Conservation (phyloP, 2,888 invertebrate species). For the Achlya flavicornis region DNA sequence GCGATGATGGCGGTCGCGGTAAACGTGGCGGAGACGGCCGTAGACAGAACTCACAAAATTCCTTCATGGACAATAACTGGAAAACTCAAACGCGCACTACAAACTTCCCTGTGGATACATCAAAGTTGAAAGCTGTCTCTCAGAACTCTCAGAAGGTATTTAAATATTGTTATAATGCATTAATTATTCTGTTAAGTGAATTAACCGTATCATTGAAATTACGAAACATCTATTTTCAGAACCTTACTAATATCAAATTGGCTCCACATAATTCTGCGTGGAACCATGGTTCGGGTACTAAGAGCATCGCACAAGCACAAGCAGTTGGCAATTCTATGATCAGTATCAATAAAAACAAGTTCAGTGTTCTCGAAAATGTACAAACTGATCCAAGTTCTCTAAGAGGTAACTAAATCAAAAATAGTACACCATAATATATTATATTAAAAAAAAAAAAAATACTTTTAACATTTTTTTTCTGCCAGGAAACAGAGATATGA, state of each 20-base stretch:
- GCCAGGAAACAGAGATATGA: conserved; percentile 67
- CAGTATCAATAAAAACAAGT: conserved; percentile 67
- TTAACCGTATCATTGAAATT: neutral
- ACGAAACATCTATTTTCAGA: conserved; percentile 48
- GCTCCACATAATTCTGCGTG: conserved; percentile 68
- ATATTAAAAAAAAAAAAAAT: neutral
- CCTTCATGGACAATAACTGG: conserved; percentile 65
- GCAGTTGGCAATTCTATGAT: conserved; percentile 62
- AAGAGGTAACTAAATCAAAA: conserved; percentile 50
- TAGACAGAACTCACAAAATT: conserved; percentile 54
- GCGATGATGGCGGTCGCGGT: conserved; percentile 84
- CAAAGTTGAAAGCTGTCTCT: conserved; percentile 69
- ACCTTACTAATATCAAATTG: conserved; percentile 66
- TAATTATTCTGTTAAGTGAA: neutral
- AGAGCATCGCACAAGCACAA: conserved; percentile 61
- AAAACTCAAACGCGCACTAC: conserved; percentile 51
- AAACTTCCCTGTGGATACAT: conserved; percentile 68
- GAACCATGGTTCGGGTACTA: conserved; percentile 74
- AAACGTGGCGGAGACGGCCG: conserved; percentile 68
- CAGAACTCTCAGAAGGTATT: conserved; percentile 60
- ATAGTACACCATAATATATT: neutral
- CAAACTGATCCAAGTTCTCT: conserved; percentile 65
- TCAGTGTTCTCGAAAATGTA: conserved; percentile 65
- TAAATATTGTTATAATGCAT: neutral
- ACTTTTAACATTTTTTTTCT: conserved; percentile 21